These are phyloP conservation scores for Chaetops frenatus DNA, from an alignment of 2,113 vertebrate species.

Conservation along the genomic window DNA sequence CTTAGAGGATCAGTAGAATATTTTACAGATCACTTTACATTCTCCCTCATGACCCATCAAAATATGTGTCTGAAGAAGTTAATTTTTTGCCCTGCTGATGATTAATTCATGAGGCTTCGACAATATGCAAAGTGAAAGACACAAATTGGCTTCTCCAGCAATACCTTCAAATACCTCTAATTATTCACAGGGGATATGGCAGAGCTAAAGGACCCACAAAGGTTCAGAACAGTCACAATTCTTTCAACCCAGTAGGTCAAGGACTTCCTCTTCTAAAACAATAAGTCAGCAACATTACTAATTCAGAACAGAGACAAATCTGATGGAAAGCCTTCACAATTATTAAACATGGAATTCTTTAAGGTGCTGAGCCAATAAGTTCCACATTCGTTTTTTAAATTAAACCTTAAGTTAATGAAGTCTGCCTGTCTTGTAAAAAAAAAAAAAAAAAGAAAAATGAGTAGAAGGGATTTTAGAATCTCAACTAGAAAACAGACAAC, in stretches of 20 bases:
- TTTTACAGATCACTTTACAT: constrained; percentile 81
- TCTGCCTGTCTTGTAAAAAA: constrained; percentile 53
- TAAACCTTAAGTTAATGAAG: constrained; percentile 77
- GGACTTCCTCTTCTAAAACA: constrained; percentile 78
- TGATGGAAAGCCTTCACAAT: constrained; percentile 74
- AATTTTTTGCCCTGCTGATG: constrained; percentile 78
- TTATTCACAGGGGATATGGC: constrained; percentile 78
- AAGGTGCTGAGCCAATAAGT: constrained; percentile 73
- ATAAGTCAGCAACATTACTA: constrained; percentile 78
- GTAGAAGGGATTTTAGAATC: constrained; percentile 57
- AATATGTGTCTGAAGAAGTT: constrained; percentile 80
- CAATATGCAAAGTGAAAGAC: constrained; percentile 83
- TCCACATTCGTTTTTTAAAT: constrained; percentile 67
- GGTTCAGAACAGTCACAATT: constrained; percentile 76
- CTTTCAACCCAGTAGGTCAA: constrained; percentile 79
- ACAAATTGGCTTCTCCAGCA: constrained; percentile 80
- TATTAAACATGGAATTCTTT: constrained; percentile 73
- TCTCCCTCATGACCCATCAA: constrained; percentile 80
- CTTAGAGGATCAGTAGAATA: constrained; percentile 80
- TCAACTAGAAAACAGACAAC: constrained; percentile 61
- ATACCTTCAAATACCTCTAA: constrained; percentile 82
- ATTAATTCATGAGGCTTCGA: constrained; percentile 81
- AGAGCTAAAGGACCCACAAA: constrained; percentile 73
- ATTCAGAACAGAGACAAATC: constrained; percentile 72
- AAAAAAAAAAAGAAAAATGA: not conserved